These are phyloP conservation scores for Diplodus sargus DNA, from an alignment of 2,797 vertebrate species.

Conservation along the genomic window DNA sequence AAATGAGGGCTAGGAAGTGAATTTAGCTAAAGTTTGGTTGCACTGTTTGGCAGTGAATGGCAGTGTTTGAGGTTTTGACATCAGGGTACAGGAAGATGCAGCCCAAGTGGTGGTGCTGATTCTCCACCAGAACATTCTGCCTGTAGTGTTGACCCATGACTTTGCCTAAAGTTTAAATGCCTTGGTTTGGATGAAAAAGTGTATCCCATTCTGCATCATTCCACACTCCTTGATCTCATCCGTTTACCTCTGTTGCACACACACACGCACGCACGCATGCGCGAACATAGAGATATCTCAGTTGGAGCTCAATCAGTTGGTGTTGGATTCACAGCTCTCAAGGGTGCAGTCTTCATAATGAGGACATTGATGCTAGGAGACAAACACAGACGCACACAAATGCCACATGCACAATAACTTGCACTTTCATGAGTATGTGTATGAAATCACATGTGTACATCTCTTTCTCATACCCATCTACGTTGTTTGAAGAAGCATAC, in stretches of 20 bases:
- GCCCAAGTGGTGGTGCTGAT: background rate
- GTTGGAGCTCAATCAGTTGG: slow-evolving; percentile 49
- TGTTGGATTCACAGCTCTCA: slow-evolving; percentile 46
- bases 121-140: background rate
- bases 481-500: background rate
- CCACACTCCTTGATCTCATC: slow-evolving; percentile 16
- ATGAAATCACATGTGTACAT: slow-evolving; percentile 7
- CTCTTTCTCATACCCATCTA: background rate
- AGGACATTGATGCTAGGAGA: slow-evolving; percentile 53
- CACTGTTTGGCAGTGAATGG: background rate
- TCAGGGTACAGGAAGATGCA: too few species aligned
- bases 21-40: slow-evolving; percentile 12
- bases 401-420: background rate
- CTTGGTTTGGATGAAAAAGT: background rate
- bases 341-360: slow-evolving; percentile 49
- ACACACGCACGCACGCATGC: background rate
- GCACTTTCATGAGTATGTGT: slow-evolving; percentile 13
- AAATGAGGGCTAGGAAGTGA: slow-evolving; percentile 25
- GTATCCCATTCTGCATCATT: background rate
- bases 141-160: background rate
- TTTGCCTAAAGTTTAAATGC: background rate
- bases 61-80: background rate
- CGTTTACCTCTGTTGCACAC: background rate
- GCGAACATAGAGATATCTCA: slow-evolving; percentile 15
- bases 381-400: slow-evolving; percentile 5